phyloP scores from a whole-genome alignment of 2,797 vertebrate species.

The Tarsius wallacei region DNA sequence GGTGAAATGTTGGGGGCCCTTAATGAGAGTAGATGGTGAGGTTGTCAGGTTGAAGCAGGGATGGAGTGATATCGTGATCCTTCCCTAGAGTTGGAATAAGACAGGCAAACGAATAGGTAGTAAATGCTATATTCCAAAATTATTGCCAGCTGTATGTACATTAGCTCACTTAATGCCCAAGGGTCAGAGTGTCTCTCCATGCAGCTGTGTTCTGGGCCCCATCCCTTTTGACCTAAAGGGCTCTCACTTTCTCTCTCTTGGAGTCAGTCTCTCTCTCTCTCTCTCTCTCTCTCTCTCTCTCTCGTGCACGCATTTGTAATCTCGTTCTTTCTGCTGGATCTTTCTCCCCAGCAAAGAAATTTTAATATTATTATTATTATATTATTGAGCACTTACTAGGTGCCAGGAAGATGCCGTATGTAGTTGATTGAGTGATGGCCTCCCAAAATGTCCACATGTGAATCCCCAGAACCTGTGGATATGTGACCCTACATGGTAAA shows the following conservation, averaged over 20 bases:
- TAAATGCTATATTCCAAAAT: background rate
- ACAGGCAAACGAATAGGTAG: background rate
- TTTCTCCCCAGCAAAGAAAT: background rate
- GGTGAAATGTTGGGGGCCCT: background rate
- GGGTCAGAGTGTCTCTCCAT: background rate
- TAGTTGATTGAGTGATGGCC: background rate
- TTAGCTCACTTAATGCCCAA: background rate
- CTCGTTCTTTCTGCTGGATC: background rate
- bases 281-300: background rate
- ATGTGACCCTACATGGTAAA: background rate
- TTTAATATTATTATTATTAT: background rate
- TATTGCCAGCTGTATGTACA: too few species aligned
- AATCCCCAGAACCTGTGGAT: background rate
- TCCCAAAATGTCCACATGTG: background rate
- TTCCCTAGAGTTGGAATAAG: background rate
- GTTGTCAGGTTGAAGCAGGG: background rate
- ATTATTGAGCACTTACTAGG: background rate
- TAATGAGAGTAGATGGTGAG: background rate
- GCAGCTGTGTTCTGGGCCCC: background rate
- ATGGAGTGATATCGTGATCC: background rate
- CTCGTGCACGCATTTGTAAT: background rate
- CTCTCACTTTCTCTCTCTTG: background rate
- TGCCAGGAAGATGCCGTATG: background rate
- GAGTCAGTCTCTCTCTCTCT: background rate
- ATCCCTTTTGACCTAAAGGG: background rate